phyloP scores from a whole-genome alignment of 2,113 vertebrate species.

The Eptesicus fuscus region DNA sequence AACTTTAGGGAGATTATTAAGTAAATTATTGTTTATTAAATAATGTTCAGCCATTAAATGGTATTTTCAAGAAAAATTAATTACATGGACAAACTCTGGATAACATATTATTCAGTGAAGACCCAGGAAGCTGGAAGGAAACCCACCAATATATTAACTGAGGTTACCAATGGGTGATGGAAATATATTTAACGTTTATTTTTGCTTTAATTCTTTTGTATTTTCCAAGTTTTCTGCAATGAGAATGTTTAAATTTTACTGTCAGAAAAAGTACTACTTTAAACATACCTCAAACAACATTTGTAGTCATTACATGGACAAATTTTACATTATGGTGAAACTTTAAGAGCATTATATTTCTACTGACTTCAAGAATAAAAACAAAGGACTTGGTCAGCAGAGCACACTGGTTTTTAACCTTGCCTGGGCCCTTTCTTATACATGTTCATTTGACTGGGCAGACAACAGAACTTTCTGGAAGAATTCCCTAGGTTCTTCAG shows the following conservation, averaged over 20 bases:
- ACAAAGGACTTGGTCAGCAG: background rate
- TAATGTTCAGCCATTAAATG: background rate
- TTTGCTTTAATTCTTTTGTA: background rate
- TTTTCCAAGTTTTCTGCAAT: background rate
- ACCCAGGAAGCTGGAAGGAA: background rate
- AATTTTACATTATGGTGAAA: background rate
- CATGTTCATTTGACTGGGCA: background rate
- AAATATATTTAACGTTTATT: background rate
- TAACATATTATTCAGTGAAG: constrained; percentile 16
- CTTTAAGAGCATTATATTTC: background rate
- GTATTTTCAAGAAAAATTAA: constrained; percentile 15
- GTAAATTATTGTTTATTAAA: background rate
- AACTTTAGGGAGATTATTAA: background rate
- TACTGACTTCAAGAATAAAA: background rate
- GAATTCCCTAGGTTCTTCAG: background rate
- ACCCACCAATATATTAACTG: background rate
- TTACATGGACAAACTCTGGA: background rate
- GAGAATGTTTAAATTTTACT: background rate
- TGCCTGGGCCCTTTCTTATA: background rate
- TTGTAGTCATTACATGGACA: background rate
- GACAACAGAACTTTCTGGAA: constrained; percentile 27
- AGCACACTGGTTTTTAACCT: background rate
- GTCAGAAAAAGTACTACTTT: background rate
- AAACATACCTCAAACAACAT: background rate
- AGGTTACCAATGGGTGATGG: background rate